Conservation (phyloP, 2,113 vertebrate genomes). For the Hystrix brachyura region DNA sequence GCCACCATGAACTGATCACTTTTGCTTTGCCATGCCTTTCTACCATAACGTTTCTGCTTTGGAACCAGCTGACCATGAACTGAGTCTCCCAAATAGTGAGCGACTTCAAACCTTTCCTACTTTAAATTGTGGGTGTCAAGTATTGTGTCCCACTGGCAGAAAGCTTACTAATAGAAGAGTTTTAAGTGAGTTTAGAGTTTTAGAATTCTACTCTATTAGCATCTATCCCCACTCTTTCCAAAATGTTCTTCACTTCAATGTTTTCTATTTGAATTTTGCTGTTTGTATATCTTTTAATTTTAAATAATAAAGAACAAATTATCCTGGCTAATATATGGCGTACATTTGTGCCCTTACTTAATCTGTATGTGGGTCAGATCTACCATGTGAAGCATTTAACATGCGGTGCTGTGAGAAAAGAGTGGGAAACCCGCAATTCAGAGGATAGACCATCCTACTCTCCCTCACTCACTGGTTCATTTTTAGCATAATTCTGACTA, state of each 20-base stretch:
- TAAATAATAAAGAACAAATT: background rate
- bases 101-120: background rate
- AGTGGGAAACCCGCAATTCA: accelerated
- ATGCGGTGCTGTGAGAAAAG: background rate
- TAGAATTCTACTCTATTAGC: background rate
- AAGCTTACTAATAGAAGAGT: background rate
- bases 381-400: background rate
- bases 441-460: accelerated
- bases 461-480: background rate
- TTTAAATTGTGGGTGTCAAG: background rate
- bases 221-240: background rate
- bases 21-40: background rate
- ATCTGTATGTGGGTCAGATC: accelerated
- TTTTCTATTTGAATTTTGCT: background rate
- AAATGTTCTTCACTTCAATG: background rate
- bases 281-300: background rate
- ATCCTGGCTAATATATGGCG: background rate
- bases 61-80: too few species aligned
- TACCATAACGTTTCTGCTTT: background rate
- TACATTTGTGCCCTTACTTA: background rate
- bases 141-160: background rate
- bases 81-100: background rate
- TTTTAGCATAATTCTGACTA: background rate
- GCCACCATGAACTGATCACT: background rate
- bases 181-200: background rate